phyloP scores from a whole-genome alignment of 2,888 invertebrate genomes.

The Watsonalla cultraria region DNA sequence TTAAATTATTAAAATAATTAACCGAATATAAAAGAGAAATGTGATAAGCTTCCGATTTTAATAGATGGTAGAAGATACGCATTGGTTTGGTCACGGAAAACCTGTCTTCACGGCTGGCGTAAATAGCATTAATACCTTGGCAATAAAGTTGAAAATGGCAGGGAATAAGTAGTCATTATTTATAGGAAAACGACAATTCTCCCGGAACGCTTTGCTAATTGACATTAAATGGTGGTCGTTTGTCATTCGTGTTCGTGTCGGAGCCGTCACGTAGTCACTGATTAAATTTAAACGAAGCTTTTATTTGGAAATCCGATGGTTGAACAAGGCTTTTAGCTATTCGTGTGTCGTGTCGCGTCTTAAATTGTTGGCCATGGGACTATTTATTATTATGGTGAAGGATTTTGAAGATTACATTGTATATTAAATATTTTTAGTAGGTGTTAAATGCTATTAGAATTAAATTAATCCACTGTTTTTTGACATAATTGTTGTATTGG shows the following conservation, averaged over 20 bases:
- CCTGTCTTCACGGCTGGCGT: slow-evolving; percentile 4
- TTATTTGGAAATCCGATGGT: background rate
- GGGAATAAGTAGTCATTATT: slow-evolving; percentile 32
- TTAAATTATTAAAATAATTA: too few relatives aligned
- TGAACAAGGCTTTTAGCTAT: background rate
- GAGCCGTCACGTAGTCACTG: slow-evolving; percentile 39
- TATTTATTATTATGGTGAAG: too few relatives aligned
- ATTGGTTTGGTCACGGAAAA: slow-evolving; percentile 1
- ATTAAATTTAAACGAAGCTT: slow-evolving; percentile 26
- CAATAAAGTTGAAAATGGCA: slow-evolving; percentile 25
- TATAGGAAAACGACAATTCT: slow-evolving; percentile 42
- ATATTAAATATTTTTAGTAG: too few relatives aligned
- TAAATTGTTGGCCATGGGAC: too few relatives aligned
- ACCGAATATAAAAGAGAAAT: too few relatives aligned
- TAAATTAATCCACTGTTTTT: too few relatives aligned
- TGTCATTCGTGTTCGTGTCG: slow-evolving; percentile 56
- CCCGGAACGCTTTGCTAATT: slow-evolving; percentile 55
- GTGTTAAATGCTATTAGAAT: too few relatives aligned
- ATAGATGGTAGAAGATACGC: background rate
- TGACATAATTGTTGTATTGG: too few relatives aligned
- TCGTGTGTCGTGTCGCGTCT: background rate
- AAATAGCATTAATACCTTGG: slow-evolving; percentile 11
- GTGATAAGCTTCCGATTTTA: too few relatives aligned
- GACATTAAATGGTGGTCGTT: slow-evolving; percentile 61
- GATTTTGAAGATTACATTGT: too few relatives aligned